These are phyloP conservation scores for Tinamus guttatus DNA, from an alignment of 2,113 vertebrate genomes.

Conservation along the genomic window DNA sequence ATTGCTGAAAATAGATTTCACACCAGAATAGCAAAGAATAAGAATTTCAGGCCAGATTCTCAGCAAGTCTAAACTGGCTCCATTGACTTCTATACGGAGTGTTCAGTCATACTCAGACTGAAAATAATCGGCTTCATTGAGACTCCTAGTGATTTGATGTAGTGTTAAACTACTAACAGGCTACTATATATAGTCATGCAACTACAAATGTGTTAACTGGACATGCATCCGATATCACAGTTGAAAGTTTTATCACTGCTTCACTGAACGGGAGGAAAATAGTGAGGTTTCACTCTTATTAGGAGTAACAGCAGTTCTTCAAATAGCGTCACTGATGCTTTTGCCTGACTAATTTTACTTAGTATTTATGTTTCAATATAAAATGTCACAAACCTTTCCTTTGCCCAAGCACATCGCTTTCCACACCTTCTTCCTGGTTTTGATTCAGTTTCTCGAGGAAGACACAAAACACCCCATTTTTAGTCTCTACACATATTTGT, in stretches of 20 bases:
- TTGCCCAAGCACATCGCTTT: not conserved
- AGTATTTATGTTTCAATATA: constrained; percentile 19
- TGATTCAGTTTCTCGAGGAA: not conserved
- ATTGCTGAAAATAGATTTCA: not conserved
- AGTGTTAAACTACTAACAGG: not conserved
- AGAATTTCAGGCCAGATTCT: not conserved
- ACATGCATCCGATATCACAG: not conserved
- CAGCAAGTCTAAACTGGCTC: not conserved
- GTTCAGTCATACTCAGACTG: not conserved
- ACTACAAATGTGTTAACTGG: constrained; percentile 34
- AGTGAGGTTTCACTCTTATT: constrained; percentile 37
- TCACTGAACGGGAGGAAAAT: not conserved
- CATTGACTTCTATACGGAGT: not conserved
- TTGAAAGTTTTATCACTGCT: not conserved
- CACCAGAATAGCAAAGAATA: not conserved
- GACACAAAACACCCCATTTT: not conserved
- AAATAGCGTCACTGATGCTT: not conserved
- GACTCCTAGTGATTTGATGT: not conserved
- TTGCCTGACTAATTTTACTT: not conserved
- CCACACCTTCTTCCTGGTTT: not conserved
- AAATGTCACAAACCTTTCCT: not conserved
- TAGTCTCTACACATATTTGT: not conserved
- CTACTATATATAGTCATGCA: constrained; percentile 1
- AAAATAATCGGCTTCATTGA: not conserved
- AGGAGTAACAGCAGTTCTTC: constrained; percentile 4